Evolutionary conservation across 2,888 invertebrate genomes (phyloP).

Genomic region (Eulithis testata): DNA sequence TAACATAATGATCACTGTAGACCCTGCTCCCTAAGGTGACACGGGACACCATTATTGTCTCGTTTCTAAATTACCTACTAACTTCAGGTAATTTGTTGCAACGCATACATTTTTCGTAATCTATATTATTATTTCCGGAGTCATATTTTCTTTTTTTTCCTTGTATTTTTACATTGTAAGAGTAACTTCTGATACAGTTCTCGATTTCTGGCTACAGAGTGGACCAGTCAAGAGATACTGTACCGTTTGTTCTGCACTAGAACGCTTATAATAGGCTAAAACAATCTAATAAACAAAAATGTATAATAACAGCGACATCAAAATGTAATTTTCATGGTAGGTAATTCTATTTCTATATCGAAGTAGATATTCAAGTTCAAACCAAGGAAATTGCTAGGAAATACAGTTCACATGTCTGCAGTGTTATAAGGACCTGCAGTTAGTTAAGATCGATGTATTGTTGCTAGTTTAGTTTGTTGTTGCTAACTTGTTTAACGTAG

Average conservation of each 20-base stretch:
- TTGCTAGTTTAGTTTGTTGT: constrained; percentile 20
- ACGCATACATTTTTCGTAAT: background rate
- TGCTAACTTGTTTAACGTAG: constrained; percentile 28
- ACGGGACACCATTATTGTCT: constrained; percentile 46
- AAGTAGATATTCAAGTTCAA: background rate
- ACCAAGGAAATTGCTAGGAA: background rate
- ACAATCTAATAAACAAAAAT: no score
- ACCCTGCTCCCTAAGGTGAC: constrained; percentile 48
- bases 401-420: constrained; percentile 7
- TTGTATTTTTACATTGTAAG: no score
- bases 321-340: background rate
- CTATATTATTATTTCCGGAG: no score
- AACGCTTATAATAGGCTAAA: no score
- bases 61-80: constrained; percentile 14
- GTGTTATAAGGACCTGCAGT: constrained; percentile 12
- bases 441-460: constrained; percentile 25
- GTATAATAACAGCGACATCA: no score
- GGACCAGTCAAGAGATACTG: no score
- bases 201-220: no score
- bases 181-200: no score
- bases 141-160: no score
- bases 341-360: background rate
- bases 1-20: constrained; percentile 55
- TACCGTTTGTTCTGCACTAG: no score
- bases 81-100: constrained; percentile 5